These are phyloP conservation scores for Ophion costatus DNA, from an alignment of 2,888 invertebrate genomes.

Conservation along the genomic window DNA sequence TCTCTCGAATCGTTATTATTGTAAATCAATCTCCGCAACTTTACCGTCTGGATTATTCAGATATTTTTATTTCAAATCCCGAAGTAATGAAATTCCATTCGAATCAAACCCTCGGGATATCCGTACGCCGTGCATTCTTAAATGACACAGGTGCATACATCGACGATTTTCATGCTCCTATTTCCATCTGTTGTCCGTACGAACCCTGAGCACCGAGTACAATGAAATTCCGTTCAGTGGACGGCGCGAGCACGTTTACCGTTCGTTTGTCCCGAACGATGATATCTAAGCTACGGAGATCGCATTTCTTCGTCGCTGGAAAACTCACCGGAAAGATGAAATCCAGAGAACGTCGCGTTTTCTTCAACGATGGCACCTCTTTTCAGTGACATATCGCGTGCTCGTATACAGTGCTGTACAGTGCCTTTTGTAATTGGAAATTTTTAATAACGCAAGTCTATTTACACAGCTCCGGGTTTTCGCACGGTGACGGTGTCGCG, in stretches of 20 bases:
- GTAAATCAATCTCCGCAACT: not conserved
- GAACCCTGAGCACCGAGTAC: not conserved
- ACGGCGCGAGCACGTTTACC: not conserved
- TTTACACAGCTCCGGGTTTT: slow-evolving; percentile 42
- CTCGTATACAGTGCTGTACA: not conserved
- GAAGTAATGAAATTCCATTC: not conserved
- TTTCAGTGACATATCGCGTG: not conserved
- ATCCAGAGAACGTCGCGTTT: slow-evolving; percentile 30
- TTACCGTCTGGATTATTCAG: not conserved
- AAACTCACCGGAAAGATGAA: slow-evolving; percentile 4
- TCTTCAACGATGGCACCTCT: slow-evolving; percentile 42
- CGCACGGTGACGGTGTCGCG: slow-evolving; percentile 26
- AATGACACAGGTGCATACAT: not conserved
- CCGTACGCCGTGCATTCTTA: not conserved
- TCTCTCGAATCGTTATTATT: not conserved
- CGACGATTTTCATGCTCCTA: not conserved
- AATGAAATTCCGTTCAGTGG: not conserved
- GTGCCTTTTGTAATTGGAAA: slow-evolving; percentile 59
- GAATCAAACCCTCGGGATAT: not conserved
- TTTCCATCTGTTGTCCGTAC: not conserved
- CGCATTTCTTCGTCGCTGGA: not conserved
- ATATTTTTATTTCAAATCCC: not conserved
- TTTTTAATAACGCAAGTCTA: slow-evolving; percentile 65
- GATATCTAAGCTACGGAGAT: slow-evolving; percentile 3
- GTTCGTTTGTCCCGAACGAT: not conserved